These are phyloP conservation scores for Ochropacha duplaris DNA, from an alignment of 2,888 invertebrate species.

Conservation along the genomic window DNA sequence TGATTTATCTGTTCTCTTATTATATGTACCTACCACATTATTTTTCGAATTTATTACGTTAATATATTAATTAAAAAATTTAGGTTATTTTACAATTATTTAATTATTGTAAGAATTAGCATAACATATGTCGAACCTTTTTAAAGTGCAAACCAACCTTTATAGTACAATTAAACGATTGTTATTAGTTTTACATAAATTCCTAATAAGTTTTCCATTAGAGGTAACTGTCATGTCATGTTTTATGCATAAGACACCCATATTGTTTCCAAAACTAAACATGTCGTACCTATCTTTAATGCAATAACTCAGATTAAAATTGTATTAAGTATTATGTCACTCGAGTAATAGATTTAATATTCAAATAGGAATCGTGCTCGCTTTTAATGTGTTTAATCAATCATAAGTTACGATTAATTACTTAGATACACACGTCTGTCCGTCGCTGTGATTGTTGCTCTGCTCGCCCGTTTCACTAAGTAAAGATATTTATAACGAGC, in stretches of 20 bases:
- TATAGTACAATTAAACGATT: slow-evolving; percentile 64
- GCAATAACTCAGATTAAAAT: slow-evolving; percentile 77
- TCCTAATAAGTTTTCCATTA: slow-evolving; percentile 64
- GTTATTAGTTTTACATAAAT: slow-evolving; percentile 68
- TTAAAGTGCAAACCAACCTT: slow-evolving; percentile 36
- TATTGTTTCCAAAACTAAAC: slow-evolving; percentile 75
- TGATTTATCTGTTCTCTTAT: slow-evolving; percentile 37
- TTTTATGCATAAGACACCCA: slow-evolving; percentile 69
- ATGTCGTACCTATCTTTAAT: slow-evolving; percentile 67
- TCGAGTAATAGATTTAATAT: slow-evolving; percentile 76
- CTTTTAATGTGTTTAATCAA: slow-evolving; percentile 81
- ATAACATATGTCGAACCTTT: slow-evolving; percentile 1
- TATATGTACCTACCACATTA: slow-evolving; percentile 14
- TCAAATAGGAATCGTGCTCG: slow-evolving; percentile 79
- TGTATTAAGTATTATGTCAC: slow-evolving; percentile 79
- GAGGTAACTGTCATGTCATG: slow-evolving; percentile 55
- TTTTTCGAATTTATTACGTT: slow-evolving; percentile 6
- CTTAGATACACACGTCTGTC: slow-evolving; percentile 71
- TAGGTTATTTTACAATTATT: background rate
- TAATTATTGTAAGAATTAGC: background rate
- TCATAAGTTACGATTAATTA: slow-evolving; percentile 81
- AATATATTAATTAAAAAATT: background rate
- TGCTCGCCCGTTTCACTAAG: slow-evolving; percentile 50
- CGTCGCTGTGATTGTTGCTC: slow-evolving; percentile 58
- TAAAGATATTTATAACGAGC: slow-evolving; percentile 69